Evolutionary conservation across 2,888 invertebrate genomes (phyloP), one percentile per base, ranked within the genome.

Genomic region (Patella ulyssiponensis): DNA sequence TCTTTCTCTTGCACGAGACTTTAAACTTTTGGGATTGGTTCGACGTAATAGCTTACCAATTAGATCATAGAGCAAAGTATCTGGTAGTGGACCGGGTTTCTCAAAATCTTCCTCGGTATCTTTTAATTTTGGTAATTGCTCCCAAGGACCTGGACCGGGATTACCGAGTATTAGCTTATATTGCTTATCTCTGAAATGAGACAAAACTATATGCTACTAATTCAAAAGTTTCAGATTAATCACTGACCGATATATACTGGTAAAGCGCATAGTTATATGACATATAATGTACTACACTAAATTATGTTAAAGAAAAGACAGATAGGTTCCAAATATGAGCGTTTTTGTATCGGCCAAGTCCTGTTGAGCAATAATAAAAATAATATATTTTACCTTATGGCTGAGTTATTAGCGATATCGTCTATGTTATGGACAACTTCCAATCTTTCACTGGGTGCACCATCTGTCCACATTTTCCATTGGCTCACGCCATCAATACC

Each of bases 381-480:
- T 44, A 44, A 44, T 44, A 44, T 87, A 9, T 91, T 91, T 53
- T 78, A 82, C 80, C 85, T 73, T 20, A 85, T 81, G 12, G 85
- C 87, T 2, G 82, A 83, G 54, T 82, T 81, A 12, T 81, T 76
- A 69, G 76, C 82, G n/a, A 84, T 51, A 52, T 84, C 83, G 74
- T 87, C 82, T n/a, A 86, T 84, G 74, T 87, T 86, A 80, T 87
- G 86, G 53, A 87, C 84, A 77, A 87, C 86, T 53, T 86, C 86
- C 14, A 74, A 75, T 71, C 87, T 80, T 7, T 82, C 78, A 58
- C 84, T 83, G 11, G 83, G 83, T 74, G 77, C 75, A 12, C 80
- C 81, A 11, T 77, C 73, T n/a, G 82, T 81, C 5, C 86, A 58
- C 20, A 79, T 81, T 56, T 79, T 69, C 85, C 84, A 86, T 72